These are phyloP conservation scores for Euglossa dilemma DNA, from an alignment of 1,140 invertebrate species.

Conservation along the genomic window DNA sequence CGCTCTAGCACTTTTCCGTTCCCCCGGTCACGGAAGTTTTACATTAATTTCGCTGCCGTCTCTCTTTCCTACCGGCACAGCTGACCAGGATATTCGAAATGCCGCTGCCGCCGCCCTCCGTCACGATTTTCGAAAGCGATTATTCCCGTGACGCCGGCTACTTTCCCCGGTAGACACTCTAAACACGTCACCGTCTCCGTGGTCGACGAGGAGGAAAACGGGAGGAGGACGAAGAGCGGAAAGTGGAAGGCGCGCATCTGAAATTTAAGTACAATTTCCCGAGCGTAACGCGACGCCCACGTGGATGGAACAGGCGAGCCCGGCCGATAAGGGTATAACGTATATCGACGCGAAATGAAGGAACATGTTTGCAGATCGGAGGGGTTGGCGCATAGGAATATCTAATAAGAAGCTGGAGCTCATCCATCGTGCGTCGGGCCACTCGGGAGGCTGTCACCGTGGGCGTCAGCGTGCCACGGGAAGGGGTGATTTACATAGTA, in stretches of 20 bases:
- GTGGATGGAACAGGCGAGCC: constrained; percentile 4
- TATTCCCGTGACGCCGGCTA: background rate
- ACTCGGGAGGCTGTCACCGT: constrained; percentile 80
- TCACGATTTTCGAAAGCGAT: constrained; percentile 4
- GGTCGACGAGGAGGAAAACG: too few relatives aligned
- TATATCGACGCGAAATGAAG: constrained; percentile 69
- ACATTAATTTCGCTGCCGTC: constrained; percentile 59
- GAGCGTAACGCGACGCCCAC: constrained; percentile 59
- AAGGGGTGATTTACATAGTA: constrained; percentile 81
- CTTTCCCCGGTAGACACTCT: background rate
- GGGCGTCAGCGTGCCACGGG: constrained; percentile 75
- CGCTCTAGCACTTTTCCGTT: constrained; percentile 27
- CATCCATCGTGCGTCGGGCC: constrained; percentile 78
- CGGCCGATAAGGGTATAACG: constrained; percentile 63
- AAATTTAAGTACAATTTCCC: constrained; percentile 53
- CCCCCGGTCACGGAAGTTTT: constrained; percentile 60
- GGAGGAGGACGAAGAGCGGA: background rate
- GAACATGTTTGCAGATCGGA: constrained; percentile 64
- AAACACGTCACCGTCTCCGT: background rate
- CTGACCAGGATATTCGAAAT: constrained; percentile 16
- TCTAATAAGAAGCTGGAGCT: constrained; percentile 80
- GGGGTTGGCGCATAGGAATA: constrained; percentile 70
- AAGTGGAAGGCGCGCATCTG: background rate
- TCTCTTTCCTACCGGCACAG: background rate
- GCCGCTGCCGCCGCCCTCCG: constrained; percentile 7